These are phyloP conservation scores for Scaeva pyrastri DNA, from an alignment of 2,888 invertebrate species.

Conservation along the genomic window DNA sequence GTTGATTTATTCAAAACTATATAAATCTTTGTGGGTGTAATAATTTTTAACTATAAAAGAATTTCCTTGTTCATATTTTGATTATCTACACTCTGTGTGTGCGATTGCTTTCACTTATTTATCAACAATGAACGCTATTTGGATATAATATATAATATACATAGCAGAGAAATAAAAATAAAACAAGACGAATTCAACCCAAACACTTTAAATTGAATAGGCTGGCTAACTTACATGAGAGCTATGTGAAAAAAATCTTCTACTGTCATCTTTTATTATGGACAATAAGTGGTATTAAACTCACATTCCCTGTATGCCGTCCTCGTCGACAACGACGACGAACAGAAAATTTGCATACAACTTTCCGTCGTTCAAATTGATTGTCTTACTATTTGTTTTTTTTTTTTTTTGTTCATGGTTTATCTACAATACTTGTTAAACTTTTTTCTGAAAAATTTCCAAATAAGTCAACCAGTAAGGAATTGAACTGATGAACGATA, in stretches of 20 bases:
- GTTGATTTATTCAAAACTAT: constrained; percentile 7
- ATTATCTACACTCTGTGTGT: constrained; percentile 27
- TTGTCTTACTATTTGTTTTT: constrained; percentile 56
- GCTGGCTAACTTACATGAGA: constrained; percentile 44
- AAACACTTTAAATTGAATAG: constrained; percentile 51
- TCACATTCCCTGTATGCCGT: constrained; percentile 69
- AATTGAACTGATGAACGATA: constrained; percentile 58
- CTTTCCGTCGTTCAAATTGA: constrained; percentile 58
- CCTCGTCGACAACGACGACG: constrained; percentile 56
- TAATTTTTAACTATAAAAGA: constrained; percentile 30
- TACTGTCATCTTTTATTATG: constrained; percentile 46
- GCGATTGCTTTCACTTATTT: constrained; percentile 45
- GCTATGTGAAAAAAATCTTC: constrained; percentile 48
- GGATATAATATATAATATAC: not conserved
- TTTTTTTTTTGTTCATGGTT: constrained; percentile 50
- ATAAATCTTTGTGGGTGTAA: constrained; percentile 1
- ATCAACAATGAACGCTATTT: constrained; percentile 33
- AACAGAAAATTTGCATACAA: constrained; percentile 66
- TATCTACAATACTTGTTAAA: constrained; percentile 43
- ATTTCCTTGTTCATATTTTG: constrained; percentile 33
- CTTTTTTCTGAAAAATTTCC: constrained; percentile 57
- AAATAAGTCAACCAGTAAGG: constrained; percentile 61
- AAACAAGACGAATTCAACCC: constrained; percentile 34
- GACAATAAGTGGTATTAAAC: constrained; percentile 72
- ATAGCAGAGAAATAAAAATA: constrained; percentile 16